Percentiles rank a stretch among this genome's conserved stretches.
These are phyloP conservation scores for Chalcis sispes DNA, from an alignment of 2,888 invertebrate species.

Conservation along the genomic window DNA sequence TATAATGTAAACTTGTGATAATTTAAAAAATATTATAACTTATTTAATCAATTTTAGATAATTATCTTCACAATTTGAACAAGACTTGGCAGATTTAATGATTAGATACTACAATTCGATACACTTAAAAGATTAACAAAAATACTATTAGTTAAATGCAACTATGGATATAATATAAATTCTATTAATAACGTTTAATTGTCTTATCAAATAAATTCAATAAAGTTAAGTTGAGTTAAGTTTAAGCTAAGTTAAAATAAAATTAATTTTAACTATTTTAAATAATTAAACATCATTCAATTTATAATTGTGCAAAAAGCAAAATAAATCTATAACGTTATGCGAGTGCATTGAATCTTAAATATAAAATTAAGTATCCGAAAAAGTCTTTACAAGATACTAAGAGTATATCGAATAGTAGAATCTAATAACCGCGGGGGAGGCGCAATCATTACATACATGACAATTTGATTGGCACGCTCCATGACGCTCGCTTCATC, in stretches of 20 bases:
- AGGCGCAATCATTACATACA: conserved; percentile 80
- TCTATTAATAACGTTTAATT: background rate
- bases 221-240: no score
- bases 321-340: no score
- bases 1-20: no score
- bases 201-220: no score
- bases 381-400: background rate
- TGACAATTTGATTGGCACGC: conserved; percentile 91
- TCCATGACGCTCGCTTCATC: conserved; percentile 89
- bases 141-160: background rate
- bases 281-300: background rate
- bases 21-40: no score
- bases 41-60: no score
- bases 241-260: no score
- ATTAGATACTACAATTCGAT: conserved; percentile 31
- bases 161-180: no score
- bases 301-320: no score
- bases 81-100: conserved; percentile 31
- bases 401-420: conserved; percentile 36
- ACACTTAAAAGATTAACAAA: conserved; percentile 12
- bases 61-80: no score
- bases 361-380: background rate
- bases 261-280: background rate
- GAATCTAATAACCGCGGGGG: conserved; percentile 21
- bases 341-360: background rate